phyloP scores from a whole-genome alignment of 2,888 invertebrate genomes.

The Eremobia ochroleuca region DNA sequence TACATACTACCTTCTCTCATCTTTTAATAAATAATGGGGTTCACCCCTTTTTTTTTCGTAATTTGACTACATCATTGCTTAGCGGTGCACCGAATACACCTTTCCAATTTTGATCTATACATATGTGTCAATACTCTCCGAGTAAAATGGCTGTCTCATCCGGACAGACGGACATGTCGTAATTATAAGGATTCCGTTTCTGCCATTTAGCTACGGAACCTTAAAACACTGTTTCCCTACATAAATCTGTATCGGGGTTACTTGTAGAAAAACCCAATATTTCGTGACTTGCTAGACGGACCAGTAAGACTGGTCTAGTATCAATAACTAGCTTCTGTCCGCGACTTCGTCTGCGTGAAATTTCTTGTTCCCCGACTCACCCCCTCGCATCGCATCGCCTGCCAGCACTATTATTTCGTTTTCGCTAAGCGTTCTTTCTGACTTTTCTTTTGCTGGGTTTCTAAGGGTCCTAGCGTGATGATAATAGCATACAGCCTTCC shows the following conservation, averaged over 20 bases:
- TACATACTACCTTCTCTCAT: too few species aligned
- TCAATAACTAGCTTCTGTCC: neutral
- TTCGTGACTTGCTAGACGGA: neutral
- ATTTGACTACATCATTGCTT: neutral
- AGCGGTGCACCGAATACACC: neutral
- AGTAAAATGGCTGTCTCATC: neutral
- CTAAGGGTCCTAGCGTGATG: neutral
- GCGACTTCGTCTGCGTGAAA: neutral
- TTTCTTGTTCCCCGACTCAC: neutral
- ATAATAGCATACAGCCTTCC: neutral
- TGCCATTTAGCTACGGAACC: neutral
- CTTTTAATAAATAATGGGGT: too few species aligned
- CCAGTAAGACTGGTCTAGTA: neutral
- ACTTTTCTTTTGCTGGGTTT: neutral
- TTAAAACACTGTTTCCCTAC: neutral
- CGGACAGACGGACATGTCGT: neutral
- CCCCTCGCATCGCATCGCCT: neutral
- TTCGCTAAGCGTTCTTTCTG: neutral
- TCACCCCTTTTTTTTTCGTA: neutral
- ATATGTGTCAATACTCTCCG: neutral
- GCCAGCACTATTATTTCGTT: neutral
- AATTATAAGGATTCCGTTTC: neutral
- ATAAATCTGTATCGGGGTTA: neutral
- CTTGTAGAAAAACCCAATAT: neutral
- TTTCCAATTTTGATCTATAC: neutral